Percentiles rank a stretch among this genome's conserved stretches.
These are phyloP conservation scores for Scomber colias DNA, from an alignment of 2,113 vertebrate species.

Conservation along the genomic window DNA sequence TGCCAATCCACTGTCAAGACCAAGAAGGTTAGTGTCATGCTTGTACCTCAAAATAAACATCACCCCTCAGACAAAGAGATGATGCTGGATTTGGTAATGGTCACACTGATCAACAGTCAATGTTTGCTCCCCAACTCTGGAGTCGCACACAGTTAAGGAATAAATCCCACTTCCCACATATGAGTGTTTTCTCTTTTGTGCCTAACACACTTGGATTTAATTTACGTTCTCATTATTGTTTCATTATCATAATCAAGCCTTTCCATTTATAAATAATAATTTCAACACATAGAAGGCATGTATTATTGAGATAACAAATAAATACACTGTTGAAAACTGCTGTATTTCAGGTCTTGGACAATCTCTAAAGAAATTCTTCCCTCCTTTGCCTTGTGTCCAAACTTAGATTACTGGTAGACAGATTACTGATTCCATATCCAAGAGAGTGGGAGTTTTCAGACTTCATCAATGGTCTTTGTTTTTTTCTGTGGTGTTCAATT, in stretches of 20 bases:
- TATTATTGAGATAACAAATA: constrained; percentile 26
- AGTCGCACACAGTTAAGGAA: constrained; percentile 28
- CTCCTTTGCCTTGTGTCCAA: constrained; percentile 41
- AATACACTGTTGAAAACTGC: constrained; percentile 23
- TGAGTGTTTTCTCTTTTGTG: neutral
- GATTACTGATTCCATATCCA: constrained; percentile 56
- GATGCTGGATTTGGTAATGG: constrained; percentile 2
- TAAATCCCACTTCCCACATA: constrained; percentile 2
- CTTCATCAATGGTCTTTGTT: constrained; percentile 32
- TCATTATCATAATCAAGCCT: neutral
- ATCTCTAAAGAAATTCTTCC: constrained; percentile 46
- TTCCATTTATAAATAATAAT: constrained; percentile 22
- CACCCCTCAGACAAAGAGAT: neutral
- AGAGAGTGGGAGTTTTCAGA: constrained; percentile 52
- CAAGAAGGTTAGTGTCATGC: constrained; percentile 90
- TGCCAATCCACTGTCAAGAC: constrained; percentile 97
- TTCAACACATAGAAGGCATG: constrained; percentile 23
- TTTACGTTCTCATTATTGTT: constrained; percentile 5
- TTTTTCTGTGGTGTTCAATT: constrained; percentile 38
- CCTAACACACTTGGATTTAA: constrained; percentile 2
- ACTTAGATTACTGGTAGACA: constrained; percentile 52
- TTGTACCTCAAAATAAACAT: neutral
- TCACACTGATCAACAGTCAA: constrained; percentile 30
- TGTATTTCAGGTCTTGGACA: constrained; percentile 54
- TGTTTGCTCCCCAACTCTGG: constrained; percentile 21